Conservation (phyloP, 2,113 vertebrate genomes). For the Charadrius vociferus region DNA sequence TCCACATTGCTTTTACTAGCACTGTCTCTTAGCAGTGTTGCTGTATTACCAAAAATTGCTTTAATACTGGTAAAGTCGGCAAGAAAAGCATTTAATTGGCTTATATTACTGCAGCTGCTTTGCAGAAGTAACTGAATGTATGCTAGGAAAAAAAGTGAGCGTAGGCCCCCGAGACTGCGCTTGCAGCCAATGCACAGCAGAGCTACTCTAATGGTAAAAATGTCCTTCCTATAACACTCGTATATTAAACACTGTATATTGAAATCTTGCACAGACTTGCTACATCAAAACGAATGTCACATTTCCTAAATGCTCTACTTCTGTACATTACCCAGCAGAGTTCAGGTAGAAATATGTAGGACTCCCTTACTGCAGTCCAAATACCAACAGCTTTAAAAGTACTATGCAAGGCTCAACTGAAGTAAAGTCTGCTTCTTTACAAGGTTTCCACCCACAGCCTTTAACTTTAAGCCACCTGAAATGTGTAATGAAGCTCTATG, state of each 20-base stretch:
- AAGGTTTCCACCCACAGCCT: background rate
- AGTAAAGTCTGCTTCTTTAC: background rate
- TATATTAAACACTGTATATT: background rate
- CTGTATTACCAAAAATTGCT: background rate
- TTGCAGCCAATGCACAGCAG: background rate
- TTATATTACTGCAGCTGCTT: background rate
- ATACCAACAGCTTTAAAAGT: background rate
- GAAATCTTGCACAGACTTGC: background rate
- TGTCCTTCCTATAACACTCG: rapidly evolving
- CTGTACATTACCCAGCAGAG: background rate
- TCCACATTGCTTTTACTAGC: background rate
- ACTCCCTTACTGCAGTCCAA: background rate
- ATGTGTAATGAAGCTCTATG: background rate
- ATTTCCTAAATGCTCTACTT: background rate
- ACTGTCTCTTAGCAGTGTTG: background rate
- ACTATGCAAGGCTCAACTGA: background rate
- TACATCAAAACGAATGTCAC: background rate
- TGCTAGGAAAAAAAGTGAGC: background rate
- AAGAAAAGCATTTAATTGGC: background rate
- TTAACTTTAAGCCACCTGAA: background rate
- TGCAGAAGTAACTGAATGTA: background rate
- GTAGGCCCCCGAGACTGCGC: rapidly evolving
- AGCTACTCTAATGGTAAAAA: background rate
- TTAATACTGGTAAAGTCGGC: background rate
- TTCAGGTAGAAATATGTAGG: background rate